phyloP scores from a whole-genome alignment of 2,113 vertebrate species.

The Myotis brandtii region DNA sequence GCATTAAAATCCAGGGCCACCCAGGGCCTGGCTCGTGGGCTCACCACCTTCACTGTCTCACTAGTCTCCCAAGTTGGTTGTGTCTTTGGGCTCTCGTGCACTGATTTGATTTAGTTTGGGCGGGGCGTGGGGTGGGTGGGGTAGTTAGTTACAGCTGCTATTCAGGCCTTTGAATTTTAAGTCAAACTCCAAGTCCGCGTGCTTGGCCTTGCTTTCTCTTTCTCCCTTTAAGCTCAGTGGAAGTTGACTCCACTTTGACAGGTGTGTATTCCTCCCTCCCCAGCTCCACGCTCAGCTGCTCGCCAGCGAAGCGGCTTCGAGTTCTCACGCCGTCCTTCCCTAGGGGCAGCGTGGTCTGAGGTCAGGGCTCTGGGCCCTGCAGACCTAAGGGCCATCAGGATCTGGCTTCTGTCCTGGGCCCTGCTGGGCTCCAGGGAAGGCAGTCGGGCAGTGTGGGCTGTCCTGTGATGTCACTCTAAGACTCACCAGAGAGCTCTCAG shows the following conservation, averaged over 20 bases:
- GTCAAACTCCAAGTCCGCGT: neutral
- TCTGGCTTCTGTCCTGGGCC: neutral
- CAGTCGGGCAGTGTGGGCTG: neutral
- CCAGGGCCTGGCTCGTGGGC: neutral
- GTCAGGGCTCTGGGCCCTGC: neutral
- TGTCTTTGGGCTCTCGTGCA: neutral
- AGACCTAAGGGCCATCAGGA: neutral
- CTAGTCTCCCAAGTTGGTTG: accelerated
- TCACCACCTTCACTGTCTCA: accelerated
- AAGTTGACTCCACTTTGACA: neutral
- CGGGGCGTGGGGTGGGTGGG: too few relatives aligned
- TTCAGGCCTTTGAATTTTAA: neutral
- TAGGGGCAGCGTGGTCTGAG: accelerated
- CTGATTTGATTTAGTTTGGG: neutral
- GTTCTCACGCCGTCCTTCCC: neutral
- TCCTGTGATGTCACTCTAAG: neutral
- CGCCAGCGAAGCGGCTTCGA: accelerated
- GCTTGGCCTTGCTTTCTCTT: neutral
- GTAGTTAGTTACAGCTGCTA: neutral
- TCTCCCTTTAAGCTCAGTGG: neutral
- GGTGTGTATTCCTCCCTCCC: neutral
- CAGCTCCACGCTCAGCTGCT: neutral
- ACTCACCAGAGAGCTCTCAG: neutral
- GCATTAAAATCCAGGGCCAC: accelerated
- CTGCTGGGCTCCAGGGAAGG: neutral